Evolutionary conservation across 1,140 invertebrate genomes (phyloP), one percentile per base, ranked within the genome.

Genomic region (Himalopsyche phryganea): DNA sequence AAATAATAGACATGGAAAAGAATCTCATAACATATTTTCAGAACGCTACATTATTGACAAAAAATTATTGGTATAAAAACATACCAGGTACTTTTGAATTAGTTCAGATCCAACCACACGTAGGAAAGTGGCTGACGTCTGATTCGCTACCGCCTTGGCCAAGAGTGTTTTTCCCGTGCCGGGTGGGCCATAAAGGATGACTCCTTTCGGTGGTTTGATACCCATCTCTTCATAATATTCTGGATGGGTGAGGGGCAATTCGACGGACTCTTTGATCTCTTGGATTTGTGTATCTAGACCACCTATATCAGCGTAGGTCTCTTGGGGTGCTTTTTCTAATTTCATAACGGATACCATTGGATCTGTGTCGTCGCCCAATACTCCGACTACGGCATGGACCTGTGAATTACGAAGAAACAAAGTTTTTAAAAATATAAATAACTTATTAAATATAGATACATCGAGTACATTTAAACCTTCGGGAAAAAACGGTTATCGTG

Each of bases 261-360:
- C 98, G 1, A 99, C 98, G 54, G 96, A 98, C 80, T 99, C 98
- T 79, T 99, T 96, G 32, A 78, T 99, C 83, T 99, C 98, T 77
- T 99, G 97, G 75, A 99, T 99, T 78, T 99, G 98, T 44, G 92
- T 94, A 73, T 99, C 97, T n/a, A 99, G 79, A 41, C 96, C 97
- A 71, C 98, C 98, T 75, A 99, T 99, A 79, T 99, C 98, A 13
- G 97, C 97, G 74, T 99, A 99, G 0, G 98, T 99, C 79, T 99
- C 98, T 77, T 98, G 95, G 9, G 98, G 98, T 17, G 98, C 98
- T 72, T 99, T 99, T 70, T 99, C 98, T 33, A 99, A 72, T 75
- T 99, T 99, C 98, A 99, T 99, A 0, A 99, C 98, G 23, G 96
- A 99, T 1, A 99, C 98, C 97, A 99, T 99, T 11, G 98, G 98